Evolutionary conservation across 1,140 invertebrate species (phyloP), one percentile per base, ranked within the genome.

Genomic region (Drosophila biarmipes): DNA sequence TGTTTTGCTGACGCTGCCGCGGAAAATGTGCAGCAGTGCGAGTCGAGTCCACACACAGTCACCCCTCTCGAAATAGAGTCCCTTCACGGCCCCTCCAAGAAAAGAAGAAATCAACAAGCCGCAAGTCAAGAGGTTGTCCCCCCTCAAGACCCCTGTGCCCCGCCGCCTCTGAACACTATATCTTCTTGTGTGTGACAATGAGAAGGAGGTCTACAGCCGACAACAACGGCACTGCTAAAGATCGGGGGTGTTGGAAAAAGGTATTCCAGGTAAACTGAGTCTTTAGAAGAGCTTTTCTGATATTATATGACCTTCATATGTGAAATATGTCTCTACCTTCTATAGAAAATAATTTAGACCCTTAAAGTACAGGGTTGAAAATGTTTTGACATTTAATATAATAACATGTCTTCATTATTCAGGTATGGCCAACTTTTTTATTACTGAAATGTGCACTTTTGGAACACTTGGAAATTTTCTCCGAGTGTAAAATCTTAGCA

Each of bases 141-240:
- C 37, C 27, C 43, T 46, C 43, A 27, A 46, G 43, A 46, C 43
- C 42, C 46, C 29, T 14, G 29, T 1, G 2, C 40, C 6, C 31
- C 38, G n/a, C 40, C 17, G 24, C n/a, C 43, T 35, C n/a, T 27
- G 17, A 8, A 40, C 55, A 43, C 56, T 56, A 17, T 35, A 21
- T 27, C 46, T 69, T 56, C 66, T 37, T 71, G 54, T 74, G 64
- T 82, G 78, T 87, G 82, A 86, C 81, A 86, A 86, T 87, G 81
- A 87, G 82, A 82, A 86, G 78, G 78, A 82, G 81, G 78, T 64
- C 81, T 82, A 82, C 54, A 87, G 61, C 34, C 40, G 11, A 56
- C 34, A 69, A 46, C 34, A 55, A 55, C 10, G 24, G 51, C 63
- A 69, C 63, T 55, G 64, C 0, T 6, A 37, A 8, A 67, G 77